Percentiles rank a stretch among this genome's conserved stretches.
phyloP scores from a whole-genome alignment of 2,797 vertebrate genomes.

The Alca torda region DNA sequence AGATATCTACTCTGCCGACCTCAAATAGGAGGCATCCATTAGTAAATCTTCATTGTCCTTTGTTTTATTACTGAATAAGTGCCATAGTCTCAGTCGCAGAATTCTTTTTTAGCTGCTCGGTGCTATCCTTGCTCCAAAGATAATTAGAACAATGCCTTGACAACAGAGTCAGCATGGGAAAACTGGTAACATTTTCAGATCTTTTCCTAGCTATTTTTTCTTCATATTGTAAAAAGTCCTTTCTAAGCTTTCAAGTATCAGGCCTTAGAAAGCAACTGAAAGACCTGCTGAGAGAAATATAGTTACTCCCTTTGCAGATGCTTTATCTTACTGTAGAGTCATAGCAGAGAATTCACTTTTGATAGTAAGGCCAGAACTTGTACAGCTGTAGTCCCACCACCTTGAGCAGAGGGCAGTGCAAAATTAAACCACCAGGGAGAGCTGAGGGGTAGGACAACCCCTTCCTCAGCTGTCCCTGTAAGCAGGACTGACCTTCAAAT shows the following conservation, averaged over 20 bases:
- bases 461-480: background rate
- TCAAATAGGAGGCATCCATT: background rate
- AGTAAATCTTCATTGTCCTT: conserved; percentile 1
- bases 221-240: background rate
- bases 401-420: background rate
- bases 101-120: background rate
- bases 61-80: background rate
- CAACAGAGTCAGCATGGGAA: background rate
- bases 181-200: background rate
- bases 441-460: background rate
- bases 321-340: background rate
- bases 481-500: background rate
- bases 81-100: background rate
- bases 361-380: background rate
- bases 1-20: conserved; percentile 1
- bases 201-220: background rate
- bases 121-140: background rate
- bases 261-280: background rate
- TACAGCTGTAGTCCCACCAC: background rate
- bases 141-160: background rate
- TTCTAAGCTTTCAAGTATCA: background rate
- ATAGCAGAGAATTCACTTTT: background rate
- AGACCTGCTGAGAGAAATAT: background rate
- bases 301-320: background rate
- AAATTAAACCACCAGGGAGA: background rate